These are phyloP conservation scores for Drepana falcataria DNA, from an alignment of 2,888 invertebrate species.

Conservation along the genomic window DNA sequence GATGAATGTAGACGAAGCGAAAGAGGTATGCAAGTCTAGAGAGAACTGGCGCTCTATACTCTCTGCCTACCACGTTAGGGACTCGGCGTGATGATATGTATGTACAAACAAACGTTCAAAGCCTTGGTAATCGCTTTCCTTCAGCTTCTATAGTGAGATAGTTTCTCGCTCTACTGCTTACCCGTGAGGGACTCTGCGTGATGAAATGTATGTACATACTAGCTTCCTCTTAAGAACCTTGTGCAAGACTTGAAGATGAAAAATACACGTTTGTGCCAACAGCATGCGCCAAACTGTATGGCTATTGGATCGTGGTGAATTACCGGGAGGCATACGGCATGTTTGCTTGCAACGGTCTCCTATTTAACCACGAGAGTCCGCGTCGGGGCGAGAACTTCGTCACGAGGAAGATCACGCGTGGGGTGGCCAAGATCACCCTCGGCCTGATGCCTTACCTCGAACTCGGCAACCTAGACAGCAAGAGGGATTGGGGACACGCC, in stretches of 20 bases:
- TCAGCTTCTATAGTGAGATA: too few species aligned
- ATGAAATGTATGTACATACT: too few species aligned
- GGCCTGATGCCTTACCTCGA: slow-evolving; percentile 92
- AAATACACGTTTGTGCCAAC: slow-evolving; percentile 3
- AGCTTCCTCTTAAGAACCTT: too few species aligned
- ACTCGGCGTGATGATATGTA: too few species aligned
- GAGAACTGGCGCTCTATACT: too few species aligned
- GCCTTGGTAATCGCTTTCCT: too few species aligned
- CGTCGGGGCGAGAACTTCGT: slow-evolving; percentile 98
- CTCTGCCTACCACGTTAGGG: too few species aligned
- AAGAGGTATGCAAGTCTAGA: too few species aligned
- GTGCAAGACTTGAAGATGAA: background rate
- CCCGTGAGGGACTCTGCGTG: too few species aligned
- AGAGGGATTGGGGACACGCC: slow-evolving; percentile 99
- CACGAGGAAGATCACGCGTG: slow-evolving; percentile 97
- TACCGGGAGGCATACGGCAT: slow-evolving; percentile 97
- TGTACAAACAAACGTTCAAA: too few species aligned
- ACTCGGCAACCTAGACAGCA: slow-evolving; percentile 96
- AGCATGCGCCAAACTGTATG: slow-evolving; percentile 98
- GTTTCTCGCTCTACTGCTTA: too few species aligned
- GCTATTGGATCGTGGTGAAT: slow-evolving; percentile 97
- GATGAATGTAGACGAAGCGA: too few species aligned
- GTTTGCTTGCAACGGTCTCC: slow-evolving; percentile 96
- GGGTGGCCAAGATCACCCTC: slow-evolving; percentile 96
- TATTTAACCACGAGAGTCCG: slow-evolving; percentile 98